Evolutionary conservation across 2,888 invertebrate species (phyloP), one percentile per base, ranked within the genome.

Genomic region (Spilosoma lubricipeda): DNA sequence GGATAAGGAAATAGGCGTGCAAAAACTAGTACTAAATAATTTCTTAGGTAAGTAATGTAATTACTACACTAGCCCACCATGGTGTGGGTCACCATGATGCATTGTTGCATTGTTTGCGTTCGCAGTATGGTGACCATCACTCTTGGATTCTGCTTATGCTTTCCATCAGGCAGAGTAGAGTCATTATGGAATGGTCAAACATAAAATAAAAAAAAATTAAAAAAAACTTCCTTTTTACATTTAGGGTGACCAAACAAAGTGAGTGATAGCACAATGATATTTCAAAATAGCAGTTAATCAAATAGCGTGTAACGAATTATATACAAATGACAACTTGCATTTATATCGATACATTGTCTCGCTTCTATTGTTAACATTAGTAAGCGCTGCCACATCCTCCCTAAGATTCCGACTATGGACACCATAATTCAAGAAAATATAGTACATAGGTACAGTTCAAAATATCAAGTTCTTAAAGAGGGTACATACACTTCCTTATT

Each of bases 351-450:
- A 71, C 65, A 72, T 72, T 64, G 70, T 75, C 70, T 66, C 63
- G 70, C 66, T 73, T 71, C 80, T 75, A 82, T 82, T 85, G 85
- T 85, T 84, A 80, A 79, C 74, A 78, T 81, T 77, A 76, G 70
- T 85, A 74, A 72, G 74, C 65, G 73, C 63, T 68, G 52, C 45
- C 71, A 79, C 74, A 84, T 79, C 81, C 79, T 74, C 70, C 30
- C 67, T 73, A 77, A 75, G 85, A 82, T 75, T 71, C 72, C 30
- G 73, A 13, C 15, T 81, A 77, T 72, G 68, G n/a, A n/a, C 0
- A 73, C 85, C 79, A 79, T 69, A 27, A 67, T 67, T 72, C 42
- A 11, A 18, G 13, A 36, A 20, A 20, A 56, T 23, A 52, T 39
- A 39, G 39, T 39, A n/a, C n/a, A n/a, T n/a, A n/a, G n/a, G n/a